Evolutionary conservation across 2,797 vertebrate genomes (phyloP).

Genomic region (Brachymystax lenok): DNA sequence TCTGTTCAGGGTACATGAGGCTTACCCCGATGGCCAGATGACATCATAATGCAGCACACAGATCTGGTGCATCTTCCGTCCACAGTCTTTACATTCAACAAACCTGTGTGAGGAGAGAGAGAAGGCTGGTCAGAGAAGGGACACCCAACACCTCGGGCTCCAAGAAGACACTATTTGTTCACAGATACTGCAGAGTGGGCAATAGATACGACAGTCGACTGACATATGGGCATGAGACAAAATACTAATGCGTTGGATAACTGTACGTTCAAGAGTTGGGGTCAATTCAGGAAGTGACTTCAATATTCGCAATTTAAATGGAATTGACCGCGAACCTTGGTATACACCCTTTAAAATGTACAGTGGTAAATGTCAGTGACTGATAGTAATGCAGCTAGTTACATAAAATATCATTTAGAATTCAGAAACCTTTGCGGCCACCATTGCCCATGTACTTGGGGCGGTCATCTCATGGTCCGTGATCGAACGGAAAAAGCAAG

Average conservation of each 20-base stretch:
- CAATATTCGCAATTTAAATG: neutral
- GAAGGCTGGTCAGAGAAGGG: neutral
- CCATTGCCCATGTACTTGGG: neutral
- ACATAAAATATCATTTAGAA: neutral
- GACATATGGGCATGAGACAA: too few species aligned
- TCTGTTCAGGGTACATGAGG: slow-evolving; percentile 1
- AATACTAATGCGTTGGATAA: too few species aligned
- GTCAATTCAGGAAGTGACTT: too few species aligned
- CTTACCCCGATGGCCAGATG: slow-evolving; percentile 98
- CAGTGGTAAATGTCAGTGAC: neutral
- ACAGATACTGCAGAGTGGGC: neutral
- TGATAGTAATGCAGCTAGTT: neutral
- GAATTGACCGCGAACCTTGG: neutral
- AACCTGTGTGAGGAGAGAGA: slow-evolving; percentile 75
- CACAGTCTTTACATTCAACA: slow-evolving; percentile 99
- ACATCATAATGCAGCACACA: slow-evolving; percentile 97
- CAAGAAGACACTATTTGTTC: neutral
- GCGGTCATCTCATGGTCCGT: neutral
- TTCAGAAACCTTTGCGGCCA: neutral
- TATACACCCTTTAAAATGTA: neutral
- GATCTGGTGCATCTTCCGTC: slow-evolving; percentile 99
- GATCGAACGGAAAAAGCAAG: neutral
- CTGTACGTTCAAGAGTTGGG: too few species aligned
- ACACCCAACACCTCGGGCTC: neutral
- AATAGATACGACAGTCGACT: neutral